phyloP scores from a whole-genome alignment of 1,140 invertebrate genomes.

The Propsilocerus akamusi region DNA sequence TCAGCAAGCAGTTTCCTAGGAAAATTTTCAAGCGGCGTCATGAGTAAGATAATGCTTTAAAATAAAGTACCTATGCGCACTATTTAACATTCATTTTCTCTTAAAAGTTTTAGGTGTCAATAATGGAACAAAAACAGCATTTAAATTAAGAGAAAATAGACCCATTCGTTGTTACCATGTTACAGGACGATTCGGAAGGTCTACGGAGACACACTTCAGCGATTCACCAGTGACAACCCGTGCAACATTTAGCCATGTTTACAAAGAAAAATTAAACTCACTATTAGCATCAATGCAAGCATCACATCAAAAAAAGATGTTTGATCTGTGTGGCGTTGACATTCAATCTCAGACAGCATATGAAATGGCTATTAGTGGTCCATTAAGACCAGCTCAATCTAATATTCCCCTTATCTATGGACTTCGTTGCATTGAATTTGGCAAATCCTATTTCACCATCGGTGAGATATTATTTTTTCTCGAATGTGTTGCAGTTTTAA shows the following conservation, averaged over 20 bases:
- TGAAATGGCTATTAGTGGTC: conserved; percentile 62
- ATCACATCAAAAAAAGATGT: conserved; percentile 65
- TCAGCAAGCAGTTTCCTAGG: conserved; percentile 34
- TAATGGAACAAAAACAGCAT: conserved; percentile 32
- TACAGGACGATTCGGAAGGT: conserved; percentile 56
- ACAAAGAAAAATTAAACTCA: conserved; percentile 40
- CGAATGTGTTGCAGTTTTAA: conserved; percentile 3
- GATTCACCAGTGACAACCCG: conserved; percentile 53
- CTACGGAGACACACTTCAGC: conserved; percentile 53
- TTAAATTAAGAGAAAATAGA: conserved; percentile 31
- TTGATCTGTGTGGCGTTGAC: conserved; percentile 54
- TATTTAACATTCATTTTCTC: conserved; percentile 8
- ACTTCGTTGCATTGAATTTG: conserved; percentile 67
- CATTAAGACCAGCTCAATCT: conserved; percentile 47
- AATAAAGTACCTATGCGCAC: conserved; percentile 1
- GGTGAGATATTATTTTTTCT: conserved; percentile 30
- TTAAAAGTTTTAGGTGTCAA: conserved; percentile 51
- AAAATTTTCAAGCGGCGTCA: conserved; percentile 44
- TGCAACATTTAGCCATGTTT: conserved; percentile 50
- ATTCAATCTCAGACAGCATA: conserved; percentile 73
- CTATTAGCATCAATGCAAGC: conserved; percentile 58
- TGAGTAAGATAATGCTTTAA: conserved; percentile 30
- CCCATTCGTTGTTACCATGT: conserved; percentile 52
- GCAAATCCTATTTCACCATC: conserved; percentile 68
- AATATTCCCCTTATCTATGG: conserved; percentile 66